These are phyloP conservation scores for Operophtera brumata DNA, from an alignment of 2,888 invertebrate species.

Conservation along the genomic window DNA sequence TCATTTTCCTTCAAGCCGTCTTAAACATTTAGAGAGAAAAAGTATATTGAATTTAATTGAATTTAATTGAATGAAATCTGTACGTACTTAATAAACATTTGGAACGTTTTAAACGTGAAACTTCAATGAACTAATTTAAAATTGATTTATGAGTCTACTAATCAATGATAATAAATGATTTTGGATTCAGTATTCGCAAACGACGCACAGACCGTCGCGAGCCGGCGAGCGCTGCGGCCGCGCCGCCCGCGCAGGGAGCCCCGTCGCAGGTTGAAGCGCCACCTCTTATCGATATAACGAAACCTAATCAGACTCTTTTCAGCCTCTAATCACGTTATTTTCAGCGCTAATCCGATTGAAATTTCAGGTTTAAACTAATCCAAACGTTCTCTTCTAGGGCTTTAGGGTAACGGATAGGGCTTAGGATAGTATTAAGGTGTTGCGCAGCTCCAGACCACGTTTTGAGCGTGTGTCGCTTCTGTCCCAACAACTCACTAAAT, in stretches of 20 bases:
- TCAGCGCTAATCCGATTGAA: slow-evolving; percentile 69
- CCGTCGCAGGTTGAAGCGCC: not conserved
- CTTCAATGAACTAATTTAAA: slow-evolving; percentile 1
- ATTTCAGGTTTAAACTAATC: slow-evolving; percentile 67
- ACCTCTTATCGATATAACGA: not conserved
- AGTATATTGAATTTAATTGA: too few species aligned
- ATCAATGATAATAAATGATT: slow-evolving; percentile 1
- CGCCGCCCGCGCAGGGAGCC: not conserved
- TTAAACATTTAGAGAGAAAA: not conserved
- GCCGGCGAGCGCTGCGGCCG: not conserved
- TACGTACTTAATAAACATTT: not conserved
- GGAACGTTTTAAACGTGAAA: slow-evolving; percentile 21
- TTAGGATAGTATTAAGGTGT: not conserved
- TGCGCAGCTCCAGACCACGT: not conserved
- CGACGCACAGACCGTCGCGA: not conserved
- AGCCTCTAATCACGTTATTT: slow-evolving; percentile 67
- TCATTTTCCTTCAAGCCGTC: too few species aligned
- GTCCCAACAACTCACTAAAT: too few species aligned
- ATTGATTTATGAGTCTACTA: slow-evolving; percentile 1
- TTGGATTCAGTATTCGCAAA: not conserved
- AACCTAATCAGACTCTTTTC: slow-evolving; percentile 54
- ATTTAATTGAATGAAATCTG: too few species aligned
- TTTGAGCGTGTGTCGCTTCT: too few species aligned
- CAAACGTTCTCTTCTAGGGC: slow-evolving; percentile 60
- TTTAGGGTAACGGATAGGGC: slow-evolving; percentile 41